phyloP scores from a whole-genome alignment of 35 echinoderm and acorn worm species.

The Diadema setosum region DNA sequence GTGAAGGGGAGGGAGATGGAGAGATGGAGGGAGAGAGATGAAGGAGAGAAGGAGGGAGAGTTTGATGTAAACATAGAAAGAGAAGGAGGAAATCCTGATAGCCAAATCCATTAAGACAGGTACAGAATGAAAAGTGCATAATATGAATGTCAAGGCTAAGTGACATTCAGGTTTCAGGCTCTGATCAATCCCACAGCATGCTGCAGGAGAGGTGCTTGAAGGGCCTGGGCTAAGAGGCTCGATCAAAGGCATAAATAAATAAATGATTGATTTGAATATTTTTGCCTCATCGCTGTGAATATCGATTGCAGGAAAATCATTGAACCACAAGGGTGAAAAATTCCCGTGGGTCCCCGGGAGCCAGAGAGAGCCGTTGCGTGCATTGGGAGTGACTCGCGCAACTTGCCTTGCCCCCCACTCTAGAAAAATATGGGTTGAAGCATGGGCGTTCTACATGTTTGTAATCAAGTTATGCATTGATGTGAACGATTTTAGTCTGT shows the following conservation, averaged over 20 bases:
- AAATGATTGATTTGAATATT: slow-evolving; percentile 9
- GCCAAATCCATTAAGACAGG: no score
- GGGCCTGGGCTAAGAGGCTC: neutral
- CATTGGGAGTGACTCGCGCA: no score
- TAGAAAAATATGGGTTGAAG: no score
- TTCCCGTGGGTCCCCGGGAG: no score
- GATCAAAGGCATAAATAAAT: neutral
- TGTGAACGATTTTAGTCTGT: no score
- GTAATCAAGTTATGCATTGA: no score
- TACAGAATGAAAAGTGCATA: neutral
- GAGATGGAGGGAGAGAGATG: neutral
- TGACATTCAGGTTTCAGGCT: neutral
- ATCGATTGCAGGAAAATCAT: neutral
- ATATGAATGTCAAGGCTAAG: slow-evolving; percentile 3
- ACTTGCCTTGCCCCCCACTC: no score
- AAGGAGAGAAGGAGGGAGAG: neutral
- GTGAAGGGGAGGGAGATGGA: neutral
- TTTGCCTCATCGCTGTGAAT: neutral
- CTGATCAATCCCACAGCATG: neutral
- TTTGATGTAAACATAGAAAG: no score
- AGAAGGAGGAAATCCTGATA: no score
- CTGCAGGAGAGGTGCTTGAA: neutral
- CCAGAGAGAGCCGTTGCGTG: no score
- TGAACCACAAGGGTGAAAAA: neutral
- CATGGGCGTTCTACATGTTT: no score